These are phyloP conservation scores for Sceloporus undulatus DNA, from an alignment of 2,113 vertebrate genomes.

Conservation along the genomic window DNA sequence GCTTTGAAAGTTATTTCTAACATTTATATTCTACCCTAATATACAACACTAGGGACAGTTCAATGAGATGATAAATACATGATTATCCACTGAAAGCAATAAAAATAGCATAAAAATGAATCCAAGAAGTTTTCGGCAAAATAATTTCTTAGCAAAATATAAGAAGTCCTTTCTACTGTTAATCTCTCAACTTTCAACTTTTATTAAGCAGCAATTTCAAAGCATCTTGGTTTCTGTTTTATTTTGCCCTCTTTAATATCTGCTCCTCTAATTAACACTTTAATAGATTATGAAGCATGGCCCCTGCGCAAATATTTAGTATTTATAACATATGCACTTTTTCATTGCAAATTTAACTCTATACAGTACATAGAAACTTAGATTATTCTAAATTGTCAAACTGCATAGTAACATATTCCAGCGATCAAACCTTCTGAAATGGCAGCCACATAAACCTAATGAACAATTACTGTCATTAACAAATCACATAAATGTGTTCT, in stretches of 20 bases:
- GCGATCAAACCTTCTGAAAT: neutral
- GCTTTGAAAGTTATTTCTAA: neutral
- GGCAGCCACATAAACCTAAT: neutral
- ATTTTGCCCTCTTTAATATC: neutral
- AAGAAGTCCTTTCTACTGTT: neutral
- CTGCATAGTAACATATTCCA: neutral
- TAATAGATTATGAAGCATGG: neutral
- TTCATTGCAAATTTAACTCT: too few relatives aligned
- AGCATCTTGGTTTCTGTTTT: neutral
- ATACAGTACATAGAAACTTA: too few relatives aligned
- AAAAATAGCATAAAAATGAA: neutral
- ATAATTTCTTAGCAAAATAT: neutral
- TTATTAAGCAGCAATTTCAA: neutral
- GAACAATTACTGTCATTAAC: neutral
- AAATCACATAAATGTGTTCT: neutral
- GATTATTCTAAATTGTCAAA: too few relatives aligned
- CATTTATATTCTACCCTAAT: neutral
- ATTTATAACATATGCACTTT: too few relatives aligned
- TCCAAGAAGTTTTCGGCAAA: neutral
- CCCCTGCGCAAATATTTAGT: too few relatives aligned
- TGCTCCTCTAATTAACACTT: neutral
- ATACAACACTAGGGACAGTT: neutral
- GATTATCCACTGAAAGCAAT: neutral
- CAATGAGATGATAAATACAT: neutral
- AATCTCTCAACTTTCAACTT: neutral